A percentile compares a stretch with the other conserved stretches of the same genome.
Evolutionary conservation across 2,888 invertebrate genomes (phyloP).

Genomic region (Erebia aethiops): DNA sequence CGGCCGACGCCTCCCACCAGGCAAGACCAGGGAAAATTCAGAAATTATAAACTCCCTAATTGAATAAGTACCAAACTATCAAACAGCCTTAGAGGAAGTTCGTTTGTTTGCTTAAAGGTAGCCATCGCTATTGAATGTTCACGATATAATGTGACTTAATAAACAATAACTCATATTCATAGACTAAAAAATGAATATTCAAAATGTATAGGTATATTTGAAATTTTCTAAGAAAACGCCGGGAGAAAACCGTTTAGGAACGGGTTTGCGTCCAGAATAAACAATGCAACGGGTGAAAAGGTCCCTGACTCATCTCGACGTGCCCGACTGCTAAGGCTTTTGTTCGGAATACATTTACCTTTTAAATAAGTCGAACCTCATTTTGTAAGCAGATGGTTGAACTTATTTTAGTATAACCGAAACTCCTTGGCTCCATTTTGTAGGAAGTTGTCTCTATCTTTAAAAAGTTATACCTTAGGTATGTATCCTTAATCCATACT

Average conservation of each 20-base stretch:
- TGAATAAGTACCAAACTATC: no score
- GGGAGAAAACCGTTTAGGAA: slow-evolving; percentile 63
- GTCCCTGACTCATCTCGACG: slow-evolving; percentile 72
- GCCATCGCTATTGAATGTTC: neutral
- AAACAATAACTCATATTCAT: slow-evolving; percentile 18
- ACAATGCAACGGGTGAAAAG: slow-evolving; percentile 72
- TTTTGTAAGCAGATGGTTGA: slow-evolving; percentile 33
- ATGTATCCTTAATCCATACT: no score
- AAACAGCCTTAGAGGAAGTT: no score
- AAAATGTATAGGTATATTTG: slow-evolving; percentile 39
- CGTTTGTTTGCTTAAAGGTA: no score
- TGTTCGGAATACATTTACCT: slow-evolving; percentile 75
- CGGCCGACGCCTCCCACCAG: no score
- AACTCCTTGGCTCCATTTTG: slow-evolving; percentile 31
- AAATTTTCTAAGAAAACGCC: slow-evolving; percentile 58
- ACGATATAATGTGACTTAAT: neutral
- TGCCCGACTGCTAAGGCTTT: slow-evolving; percentile 58
- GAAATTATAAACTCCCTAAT: no score
- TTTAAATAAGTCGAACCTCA: slow-evolving; percentile 45
- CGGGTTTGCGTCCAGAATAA: slow-evolving; percentile 69
- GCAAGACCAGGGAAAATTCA: no score
- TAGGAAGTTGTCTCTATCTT: slow-evolving; percentile 20
- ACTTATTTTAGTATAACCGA: slow-evolving; percentile 38
- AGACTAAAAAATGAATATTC: slow-evolving; percentile 56
- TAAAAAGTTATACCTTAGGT: neutral